These are phyloP conservation scores for Leptopilina myrica DNA, from an alignment of 2,888 invertebrate genomes.

Conservation along the genomic window DNA sequence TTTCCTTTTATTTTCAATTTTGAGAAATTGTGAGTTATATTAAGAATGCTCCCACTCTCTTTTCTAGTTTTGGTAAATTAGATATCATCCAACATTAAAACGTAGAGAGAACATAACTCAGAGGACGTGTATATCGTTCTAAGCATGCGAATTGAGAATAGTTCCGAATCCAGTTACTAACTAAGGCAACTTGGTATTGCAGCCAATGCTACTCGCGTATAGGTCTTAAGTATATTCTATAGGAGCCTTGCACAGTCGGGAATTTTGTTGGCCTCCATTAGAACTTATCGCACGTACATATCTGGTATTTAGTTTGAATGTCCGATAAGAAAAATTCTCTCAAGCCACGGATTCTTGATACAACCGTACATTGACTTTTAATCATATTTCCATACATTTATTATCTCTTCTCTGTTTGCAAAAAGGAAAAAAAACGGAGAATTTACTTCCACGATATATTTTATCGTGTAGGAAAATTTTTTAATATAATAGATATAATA, in stretches of 20 bases:
- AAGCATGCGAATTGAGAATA: constrained; percentile 36
- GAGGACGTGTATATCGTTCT: constrained; percentile 38
- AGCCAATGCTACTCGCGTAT: constrained; percentile 35
- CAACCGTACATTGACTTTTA: not conserved
- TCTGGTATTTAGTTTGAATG: constrained; percentile 56
- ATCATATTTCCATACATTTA: constrained; percentile 17
- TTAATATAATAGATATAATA: no score
- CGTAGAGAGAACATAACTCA: constrained; percentile 29
- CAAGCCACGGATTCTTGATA: constrained; percentile 9
- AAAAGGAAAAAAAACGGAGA: no score
- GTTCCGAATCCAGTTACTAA: constrained; percentile 37
- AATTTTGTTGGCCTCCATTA: constrained; percentile 55
- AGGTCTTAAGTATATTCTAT: constrained; percentile 39
- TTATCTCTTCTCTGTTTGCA: not conserved
- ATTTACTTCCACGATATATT: no score
- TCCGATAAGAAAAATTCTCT: constrained; percentile 53
- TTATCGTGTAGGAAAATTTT: no score
- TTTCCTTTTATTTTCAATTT: not conserved
- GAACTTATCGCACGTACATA: constrained; percentile 60
- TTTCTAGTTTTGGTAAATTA: constrained; percentile 3
- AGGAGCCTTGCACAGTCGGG: constrained; percentile 45
- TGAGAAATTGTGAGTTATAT: not conserved
- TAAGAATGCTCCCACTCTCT: no score
- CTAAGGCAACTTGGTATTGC: constrained; percentile 30
- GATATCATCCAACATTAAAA: constrained; percentile 26